Base-by-base conservation (phyloP, 2,888 invertebrate species). In the Timema cristinae region DNA sequence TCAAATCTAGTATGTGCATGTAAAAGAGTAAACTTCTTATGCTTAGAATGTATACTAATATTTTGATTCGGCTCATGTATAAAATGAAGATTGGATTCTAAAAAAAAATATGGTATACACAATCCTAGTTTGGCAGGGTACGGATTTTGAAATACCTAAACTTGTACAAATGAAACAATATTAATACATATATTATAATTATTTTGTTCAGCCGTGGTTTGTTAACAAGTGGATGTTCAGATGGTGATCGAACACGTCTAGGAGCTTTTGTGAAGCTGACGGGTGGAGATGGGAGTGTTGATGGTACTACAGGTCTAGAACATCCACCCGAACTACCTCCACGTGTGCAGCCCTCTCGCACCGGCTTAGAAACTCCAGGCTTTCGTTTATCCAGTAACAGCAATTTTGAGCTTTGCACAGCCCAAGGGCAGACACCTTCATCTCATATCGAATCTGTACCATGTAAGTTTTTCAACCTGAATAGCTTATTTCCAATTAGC, bases 241-340 rank as follows among this genome's bases (percentile, higher is more conserved):
- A 59, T 59, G 59, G 59, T 11, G 59, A 59, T 59, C 59, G 59
- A 59, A 15, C 59, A 15, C 59, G 59, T 48, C 11, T 16, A 48
- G 63, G 63, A 48, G 63, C 63, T 32, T 10, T 9, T 16, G 11
- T 63, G 32, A 63, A 63, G 63, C 48, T 63, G 59, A 15, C 59
- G 15, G 76, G 75, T 16, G 76, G 78, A 9, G 76, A 72, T 74
- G 73, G 74, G 59, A 75, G 75, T 4, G 75, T 75, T 47, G 76
- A 75, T 71, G 77, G 78, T 73, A 78, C 81, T 13, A 81, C 80
- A 61, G 78, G 78, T 0, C 82, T 85, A 11, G 82, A 81, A 54
- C 83, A 85, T 76, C 84, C 92, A 0, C 94, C 95, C 0, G 94
- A 95, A 81, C 86, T 95, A 80, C 95, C 95, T 0, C 93, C 94